phyloP scores from a whole-genome alignment of 2,797 vertebrate genomes.

The Cirrhinus molitorella region DNA sequence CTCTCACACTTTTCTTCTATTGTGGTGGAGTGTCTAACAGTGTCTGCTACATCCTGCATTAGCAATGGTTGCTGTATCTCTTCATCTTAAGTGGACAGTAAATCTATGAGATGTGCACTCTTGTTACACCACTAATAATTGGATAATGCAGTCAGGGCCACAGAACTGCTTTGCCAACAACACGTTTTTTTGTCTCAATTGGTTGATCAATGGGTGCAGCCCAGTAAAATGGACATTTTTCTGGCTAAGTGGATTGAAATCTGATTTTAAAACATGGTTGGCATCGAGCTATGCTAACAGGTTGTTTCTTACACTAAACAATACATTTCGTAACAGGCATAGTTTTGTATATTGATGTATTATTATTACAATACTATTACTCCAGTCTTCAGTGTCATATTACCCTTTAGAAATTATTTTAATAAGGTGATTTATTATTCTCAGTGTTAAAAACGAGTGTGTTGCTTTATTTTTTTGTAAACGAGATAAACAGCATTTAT shows the following conservation, averaged over 20 bases:
- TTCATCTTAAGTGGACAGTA: slow-evolving; percentile 53
- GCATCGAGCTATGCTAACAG: slow-evolving; percentile 11
- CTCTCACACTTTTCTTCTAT: slow-evolving; percentile 48
- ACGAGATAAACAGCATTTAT: background rate
- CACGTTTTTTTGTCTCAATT: slow-evolving; percentile 29
- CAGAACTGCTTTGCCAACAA: slow-evolving; percentile 45
- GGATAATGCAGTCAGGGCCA: slow-evolving; percentile 48
- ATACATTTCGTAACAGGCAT: background rate
- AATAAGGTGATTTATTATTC: background rate
- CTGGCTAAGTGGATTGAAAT: slow-evolving; percentile 41
- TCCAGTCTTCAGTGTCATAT: background rate
- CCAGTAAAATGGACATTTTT: slow-evolving; percentile 47
- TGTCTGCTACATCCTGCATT: slow-evolving; percentile 38
- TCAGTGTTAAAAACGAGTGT: background rate
- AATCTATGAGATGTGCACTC: slow-evolving; percentile 50
- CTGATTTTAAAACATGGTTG: slow-evolving; percentile 38
- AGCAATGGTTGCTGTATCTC: slow-evolving; percentile 33
- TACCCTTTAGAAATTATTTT: background rate
- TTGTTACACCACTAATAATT: slow-evolving; percentile 46
- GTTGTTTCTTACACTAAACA: slow-evolving; percentile 15
- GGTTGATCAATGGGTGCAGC: slow-evolving; percentile 37
- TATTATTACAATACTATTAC: too few species aligned
- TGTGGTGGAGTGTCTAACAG: slow-evolving; percentile 43
- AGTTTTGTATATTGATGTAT: too few species aligned
- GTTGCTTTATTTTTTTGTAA: background rate